Evolutionary conservation across 2,113 vertebrate genomes (phyloP), one percentile per base, ranked within the genome.

Genomic region (Phalacrocorax aristotelis): DNA sequence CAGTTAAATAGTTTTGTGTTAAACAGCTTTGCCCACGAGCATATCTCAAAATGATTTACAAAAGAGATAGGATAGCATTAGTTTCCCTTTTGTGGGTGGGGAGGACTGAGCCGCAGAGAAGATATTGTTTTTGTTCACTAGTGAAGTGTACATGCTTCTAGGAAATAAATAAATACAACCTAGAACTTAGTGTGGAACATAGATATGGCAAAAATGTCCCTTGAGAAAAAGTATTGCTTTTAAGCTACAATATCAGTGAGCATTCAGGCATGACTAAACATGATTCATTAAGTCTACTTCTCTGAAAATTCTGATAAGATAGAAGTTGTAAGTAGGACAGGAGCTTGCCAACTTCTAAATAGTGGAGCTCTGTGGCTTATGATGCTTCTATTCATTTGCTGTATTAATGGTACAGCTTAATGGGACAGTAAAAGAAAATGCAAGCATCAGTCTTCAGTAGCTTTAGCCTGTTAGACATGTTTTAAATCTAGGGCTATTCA

Each of bases 231-330:
- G 64, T 89, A 79, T 55, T 84, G 44, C 69, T 95, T 92, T 82
- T 84, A 91, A 95, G 78, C 69, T 89, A 7, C 54, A 36, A 16
- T 46, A 54, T 87, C 40, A 82, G 78, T 65, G 69, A 97, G 74
- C 49, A 42, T 70, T 80, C 66, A 65, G 87, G 74, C 66, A n/a
- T 84, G 58, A 78, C 72, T 89, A 81, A 90, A 78, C 60, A 82
- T 36, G 85, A 81, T 78, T 95, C 72, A 87, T 89, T 92, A 89
- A 87, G 70, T 72, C 65, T 79, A 11, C 89, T 92, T 95, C 89
- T 85, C 77, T 54, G 66, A 87, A 91, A 89, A 76, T 61, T 70
- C 69, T 68, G 27, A 72, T 75, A 77, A 95, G 79, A 61, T 30
- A 51, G 66, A 74, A 48, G 51, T 75, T 81, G 72, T 89, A 95